Evolutionary conservation across 2,797 vertebrate species (phyloP), one percentile per base, ranked within the genome.

Genomic region (Hoplostethus atlanticus): DNA sequence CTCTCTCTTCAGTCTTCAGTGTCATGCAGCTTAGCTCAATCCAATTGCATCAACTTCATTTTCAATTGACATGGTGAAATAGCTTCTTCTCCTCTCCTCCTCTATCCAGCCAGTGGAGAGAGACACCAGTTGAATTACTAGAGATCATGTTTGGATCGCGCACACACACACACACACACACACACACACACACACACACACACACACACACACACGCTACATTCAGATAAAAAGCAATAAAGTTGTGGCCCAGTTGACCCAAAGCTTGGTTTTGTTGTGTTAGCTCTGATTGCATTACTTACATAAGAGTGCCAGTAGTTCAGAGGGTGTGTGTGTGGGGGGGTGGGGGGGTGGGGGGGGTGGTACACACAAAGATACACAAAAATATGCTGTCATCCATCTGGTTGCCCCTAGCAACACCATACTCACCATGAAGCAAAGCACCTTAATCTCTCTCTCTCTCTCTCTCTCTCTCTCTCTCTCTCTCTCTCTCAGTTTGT

Each of bases 41-140:
- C 54, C 57, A n/a, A 5, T 13, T 48, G 54, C 57, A 47, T 69
- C 65, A 63, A 61, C 61, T 30, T 73, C 62, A 73, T 62, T 73
- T 70, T 63, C 63, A 64, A 2, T 21, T 68, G 67, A 64, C 58
- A 59, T 52, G 5, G 62, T 64, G 58, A 69, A 71, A 74, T 68
- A 53, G 64, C 66, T 25, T 12, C 21, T 28, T 30, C 58, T 15
- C 46, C 16, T 30, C 59, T 16, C 9, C 28, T 54, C 28, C 71
- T 53, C 60, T 59, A 11, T 17, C 51, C 55, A 7, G 40, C 46
- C 42, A 11, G 21, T 21, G 21, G n/a, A n/a, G 42, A 36, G 40
- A 68, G 21, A 42, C 58, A 28, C 56, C 30, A 57, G 51, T 9
- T 15, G 21, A 76, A 47, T 55, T 21, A 15, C 15, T 47, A 50